These are phyloP conservation scores for Drosophila seguyi DNA, from an alignment of 1,140 invertebrate genomes.

Conservation along the genomic window DNA sequence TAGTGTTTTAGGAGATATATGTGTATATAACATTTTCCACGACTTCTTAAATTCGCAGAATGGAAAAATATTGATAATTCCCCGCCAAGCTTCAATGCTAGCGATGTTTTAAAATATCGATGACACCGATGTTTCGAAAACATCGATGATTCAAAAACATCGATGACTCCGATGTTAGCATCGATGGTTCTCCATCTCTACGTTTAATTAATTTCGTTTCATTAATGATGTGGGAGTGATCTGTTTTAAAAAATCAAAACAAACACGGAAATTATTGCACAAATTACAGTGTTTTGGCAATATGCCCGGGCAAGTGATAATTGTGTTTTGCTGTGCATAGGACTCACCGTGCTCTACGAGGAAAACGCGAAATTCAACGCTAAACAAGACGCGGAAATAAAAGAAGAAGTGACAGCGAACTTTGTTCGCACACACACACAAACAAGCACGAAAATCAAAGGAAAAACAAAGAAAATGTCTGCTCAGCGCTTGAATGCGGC, in stretches of 20 bases:
- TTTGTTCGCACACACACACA: conserved; percentile 58
- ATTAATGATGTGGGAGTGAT: conserved; percentile 67
- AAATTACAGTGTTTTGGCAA: conserved; percentile 60
- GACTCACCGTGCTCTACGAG: conserved; percentile 27
- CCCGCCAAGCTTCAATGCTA: too few species aligned
- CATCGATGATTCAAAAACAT: too few species aligned
- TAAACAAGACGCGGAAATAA: conserved; percentile 63
- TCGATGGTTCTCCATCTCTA: too few species aligned
- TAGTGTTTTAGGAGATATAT: too few species aligned
- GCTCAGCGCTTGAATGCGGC: conserved; percentile 87
- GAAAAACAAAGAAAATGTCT: conserved; percentile 78
- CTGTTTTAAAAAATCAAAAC: conserved; percentile 45
- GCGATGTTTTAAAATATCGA: too few species aligned
- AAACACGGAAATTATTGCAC: conserved; percentile 33
- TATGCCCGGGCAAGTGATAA: conserved; percentile 50
- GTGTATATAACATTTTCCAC: too few species aligned
- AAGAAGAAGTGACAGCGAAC: conserved; percentile 61
- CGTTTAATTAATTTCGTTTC: neutral
- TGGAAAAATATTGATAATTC: too few species aligned
- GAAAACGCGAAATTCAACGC: conserved; percentile 39
- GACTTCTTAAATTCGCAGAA: too few species aligned
- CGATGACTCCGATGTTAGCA: too few species aligned
- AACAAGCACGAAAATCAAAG: conserved; percentile 31
- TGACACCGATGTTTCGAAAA: too few species aligned
- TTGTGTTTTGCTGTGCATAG: conserved; percentile 36